Conservation (phyloP, 2,888 invertebrate species). For the Agrochola lychnidis region DNA sequence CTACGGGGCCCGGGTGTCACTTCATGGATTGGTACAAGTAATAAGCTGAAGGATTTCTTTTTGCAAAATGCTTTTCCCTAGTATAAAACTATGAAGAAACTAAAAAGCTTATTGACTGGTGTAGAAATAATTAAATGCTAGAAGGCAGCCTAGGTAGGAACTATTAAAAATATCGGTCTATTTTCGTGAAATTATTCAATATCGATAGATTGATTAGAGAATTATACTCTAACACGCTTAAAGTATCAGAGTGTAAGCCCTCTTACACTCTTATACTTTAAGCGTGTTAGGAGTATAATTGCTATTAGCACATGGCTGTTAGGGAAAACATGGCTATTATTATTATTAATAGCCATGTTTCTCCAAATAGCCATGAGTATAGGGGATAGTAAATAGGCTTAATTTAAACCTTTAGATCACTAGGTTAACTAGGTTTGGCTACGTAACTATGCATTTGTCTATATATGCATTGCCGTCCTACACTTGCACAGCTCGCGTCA, state of each 20-base stretch:
- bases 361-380: too few relatives aligned
- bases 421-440: not conserved
- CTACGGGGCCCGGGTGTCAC: conserved; percentile 62
- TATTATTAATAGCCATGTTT: too few relatives aligned
- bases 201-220: not conserved
- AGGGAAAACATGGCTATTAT: not conserved
- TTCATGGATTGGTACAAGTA: conserved; percentile 55
- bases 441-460: not conserved
- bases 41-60: not conserved
- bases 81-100: not conserved
- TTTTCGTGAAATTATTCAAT: not conserved
- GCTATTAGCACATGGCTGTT: too few relatives aligned
- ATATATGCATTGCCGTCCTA: not conserved
- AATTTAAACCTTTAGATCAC: not conserved
- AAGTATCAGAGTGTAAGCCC: not conserved
- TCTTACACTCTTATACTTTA: too few relatives aligned
- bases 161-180: not conserved
- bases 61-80: not conserved
- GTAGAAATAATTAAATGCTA: not conserved
- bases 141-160: not conserved
- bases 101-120: not conserved
- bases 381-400: not conserved
- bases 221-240: too few relatives aligned
- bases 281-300: too few relatives aligned
- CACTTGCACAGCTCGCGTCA: conserved; percentile 50